phyloP scores from a whole-genome alignment of 2,113 vertebrate genomes.

The Leucopsar rothschildi region DNA sequence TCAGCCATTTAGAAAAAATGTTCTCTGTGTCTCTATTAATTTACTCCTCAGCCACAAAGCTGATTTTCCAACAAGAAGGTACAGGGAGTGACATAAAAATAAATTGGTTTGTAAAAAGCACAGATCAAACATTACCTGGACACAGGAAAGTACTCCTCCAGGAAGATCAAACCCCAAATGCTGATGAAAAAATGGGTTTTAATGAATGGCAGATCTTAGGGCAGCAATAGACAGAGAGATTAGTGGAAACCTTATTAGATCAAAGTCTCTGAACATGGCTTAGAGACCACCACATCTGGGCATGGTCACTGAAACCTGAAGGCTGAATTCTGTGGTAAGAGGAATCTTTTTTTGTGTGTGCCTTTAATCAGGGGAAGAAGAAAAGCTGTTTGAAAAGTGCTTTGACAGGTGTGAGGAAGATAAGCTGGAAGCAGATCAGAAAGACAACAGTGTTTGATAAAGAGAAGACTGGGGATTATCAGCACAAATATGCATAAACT shows the following conservation, averaged over 20 bases:
- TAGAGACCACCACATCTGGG: neutral
- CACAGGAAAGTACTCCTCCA: neutral
- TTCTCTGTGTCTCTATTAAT: neutral
- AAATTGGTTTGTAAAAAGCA: neutral
- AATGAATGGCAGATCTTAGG: neutral
- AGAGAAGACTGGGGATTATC: constrained; percentile 23
- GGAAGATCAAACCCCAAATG: neutral
- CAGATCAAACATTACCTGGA: neutral
- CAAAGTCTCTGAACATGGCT: neutral
- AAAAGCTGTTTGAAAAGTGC: neutral
- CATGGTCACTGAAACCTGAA: neutral
- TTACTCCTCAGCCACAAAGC: neutral
- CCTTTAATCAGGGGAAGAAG: constrained; percentile 12
- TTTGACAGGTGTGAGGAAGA: neutral
- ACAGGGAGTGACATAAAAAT: neutral
- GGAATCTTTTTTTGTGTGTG: neutral
- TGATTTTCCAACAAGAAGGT: neutral
- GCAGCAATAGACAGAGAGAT: neutral
- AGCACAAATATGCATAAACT: neutral
- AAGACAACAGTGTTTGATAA: neutral
- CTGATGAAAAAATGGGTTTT: neutral
- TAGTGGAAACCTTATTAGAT: neutral
- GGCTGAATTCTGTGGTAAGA: neutral
- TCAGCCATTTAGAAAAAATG: neutral
- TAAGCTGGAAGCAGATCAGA: neutral